Base-by-base conservation (phyloP, 2,113 vertebrate species). In the Xenopus laevis region DNA sequence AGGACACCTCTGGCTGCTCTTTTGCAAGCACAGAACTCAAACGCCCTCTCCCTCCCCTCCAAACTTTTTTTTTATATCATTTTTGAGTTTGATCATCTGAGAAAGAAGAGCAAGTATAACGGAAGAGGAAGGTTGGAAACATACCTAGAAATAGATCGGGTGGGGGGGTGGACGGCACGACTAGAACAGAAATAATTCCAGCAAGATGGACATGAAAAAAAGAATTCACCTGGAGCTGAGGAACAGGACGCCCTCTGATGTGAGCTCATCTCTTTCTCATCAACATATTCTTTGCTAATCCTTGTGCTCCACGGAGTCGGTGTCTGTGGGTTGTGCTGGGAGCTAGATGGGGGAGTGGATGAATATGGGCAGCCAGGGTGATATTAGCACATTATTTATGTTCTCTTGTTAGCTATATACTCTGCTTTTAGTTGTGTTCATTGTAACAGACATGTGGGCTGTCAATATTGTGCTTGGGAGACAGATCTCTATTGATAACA, bases 211-310 rank as follows among this genome's bases (percentile, higher is more conserved):
- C 78, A 96, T 96, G 94, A 93, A 94, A 87, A 94, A 89, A 86
- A 93, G 94, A 88, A 96, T 96, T 90, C 91, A 94, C 89, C 87
- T 95, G 90, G 95, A 96, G 88, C 94, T 95, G 81, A 89, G 94
- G 89, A 96, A 97, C 94, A 92, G 92, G 88, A 93, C 92, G 82
- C 94, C 94, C 84, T 93, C 92, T 85, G 94, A 95, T 85, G 95
- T 97, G 90, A 96, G 94, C 83, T 27, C 23, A 27, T 84, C 79
- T 23, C 2, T 61, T 55, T 44, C 23, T 27, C 23, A 27, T 27
- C 4, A 2, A 2, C 23, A 4, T 27, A 27, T 27, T 27, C 1
- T 2, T 27, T 27, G 2, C 23, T 27, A 27, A 27, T 1, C 23
- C 23, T 27, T 27, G 23, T 27, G 23, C 23, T 27, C 23, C 2